A percentile compares a stretch with the other conserved stretches of the same genome.
phyloP scores from a whole-genome alignment of 2,888 invertebrate species.

The Onthophagus sagittarius region DNA sequence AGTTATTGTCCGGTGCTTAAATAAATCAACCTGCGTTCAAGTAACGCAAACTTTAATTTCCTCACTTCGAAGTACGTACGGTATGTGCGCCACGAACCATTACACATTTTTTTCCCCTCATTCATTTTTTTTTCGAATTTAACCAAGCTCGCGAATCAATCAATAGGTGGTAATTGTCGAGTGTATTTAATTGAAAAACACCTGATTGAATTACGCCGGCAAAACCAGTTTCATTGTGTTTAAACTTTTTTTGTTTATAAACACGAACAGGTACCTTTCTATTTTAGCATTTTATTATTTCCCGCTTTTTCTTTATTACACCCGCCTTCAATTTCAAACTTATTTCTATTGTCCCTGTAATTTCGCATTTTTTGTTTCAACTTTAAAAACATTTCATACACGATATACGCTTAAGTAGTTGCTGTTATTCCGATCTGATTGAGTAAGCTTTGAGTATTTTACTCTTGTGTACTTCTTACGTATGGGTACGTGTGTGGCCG shows the following conservation, averaged over 20 bases:
- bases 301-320: no score
- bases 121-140: background rate
- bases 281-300: background rate
- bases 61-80: background rate
- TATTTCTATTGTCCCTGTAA: no score
- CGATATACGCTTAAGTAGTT: no score
- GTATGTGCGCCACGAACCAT: background rate
- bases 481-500: background rate
- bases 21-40: slow-evolving; percentile 21
- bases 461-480: background rate
- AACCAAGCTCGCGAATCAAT: background rate
- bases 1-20: slow-evolving; percentile 13
- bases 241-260: background rate
- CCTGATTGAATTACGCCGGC: background rate
- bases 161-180: background rate
- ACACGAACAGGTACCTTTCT: background rate
- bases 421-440: no score
- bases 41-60: slow-evolving; percentile 21
- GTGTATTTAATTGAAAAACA: background rate
- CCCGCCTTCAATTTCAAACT: no score
- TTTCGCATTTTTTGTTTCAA: no score
- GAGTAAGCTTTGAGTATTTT: no score
- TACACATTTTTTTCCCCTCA: background rate
- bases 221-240: background rate
- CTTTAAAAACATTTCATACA: no score